These are phyloP conservation scores for Stenoptilia bipunctidactyla DNA, from an alignment of 2,888 invertebrate genomes.

Conservation along the genomic window DNA sequence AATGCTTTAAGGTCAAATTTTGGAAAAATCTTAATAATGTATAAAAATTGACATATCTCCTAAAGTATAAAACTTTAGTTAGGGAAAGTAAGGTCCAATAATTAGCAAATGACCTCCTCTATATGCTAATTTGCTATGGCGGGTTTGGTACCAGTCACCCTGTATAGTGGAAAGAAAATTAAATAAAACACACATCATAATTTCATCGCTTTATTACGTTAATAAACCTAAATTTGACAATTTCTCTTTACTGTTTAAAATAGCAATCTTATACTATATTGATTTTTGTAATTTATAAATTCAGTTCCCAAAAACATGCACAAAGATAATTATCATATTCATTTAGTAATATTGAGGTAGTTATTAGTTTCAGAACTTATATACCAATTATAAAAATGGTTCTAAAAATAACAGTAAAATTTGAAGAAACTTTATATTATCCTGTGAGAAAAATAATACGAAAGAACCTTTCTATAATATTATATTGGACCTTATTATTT, in stretches of 20 bases:
- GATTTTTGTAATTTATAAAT: conserved; percentile 48
- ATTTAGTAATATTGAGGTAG: conserved; percentile 72
- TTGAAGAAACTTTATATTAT: conserved; percentile 39
- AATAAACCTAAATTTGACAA: conserved; percentile 70
- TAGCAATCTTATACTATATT: conserved; percentile 64
- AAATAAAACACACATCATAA: conserved; percentile 13
- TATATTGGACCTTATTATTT: conserved; percentile 40
- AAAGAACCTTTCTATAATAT: conserved; percentile 31
- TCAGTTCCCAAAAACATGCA: conserved; percentile 68
- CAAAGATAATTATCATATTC: conserved; percentile 68
- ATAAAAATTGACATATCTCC: too few relatives aligned
- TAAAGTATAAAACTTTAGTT: too few relatives aligned
- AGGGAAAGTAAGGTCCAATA: too few relatives aligned
- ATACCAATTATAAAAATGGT: conserved; percentile 64
- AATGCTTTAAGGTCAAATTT: too few relatives aligned
- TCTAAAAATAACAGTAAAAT: conserved; percentile 59
- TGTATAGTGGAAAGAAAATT: too few relatives aligned
- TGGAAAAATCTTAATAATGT: too few relatives aligned
- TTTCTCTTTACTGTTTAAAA: conserved; percentile 58
- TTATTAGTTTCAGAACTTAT: conserved; percentile 70
- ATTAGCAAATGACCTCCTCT: too few relatives aligned
- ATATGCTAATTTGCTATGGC: too few relatives aligned
- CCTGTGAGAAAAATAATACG: conserved; percentile 32
- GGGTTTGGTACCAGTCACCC: too few relatives aligned
- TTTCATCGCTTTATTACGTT: conserved; percentile 63